phyloP scores from a whole-genome alignment of 1,140 invertebrate species.

The Steinernema feltiae region DNA sequence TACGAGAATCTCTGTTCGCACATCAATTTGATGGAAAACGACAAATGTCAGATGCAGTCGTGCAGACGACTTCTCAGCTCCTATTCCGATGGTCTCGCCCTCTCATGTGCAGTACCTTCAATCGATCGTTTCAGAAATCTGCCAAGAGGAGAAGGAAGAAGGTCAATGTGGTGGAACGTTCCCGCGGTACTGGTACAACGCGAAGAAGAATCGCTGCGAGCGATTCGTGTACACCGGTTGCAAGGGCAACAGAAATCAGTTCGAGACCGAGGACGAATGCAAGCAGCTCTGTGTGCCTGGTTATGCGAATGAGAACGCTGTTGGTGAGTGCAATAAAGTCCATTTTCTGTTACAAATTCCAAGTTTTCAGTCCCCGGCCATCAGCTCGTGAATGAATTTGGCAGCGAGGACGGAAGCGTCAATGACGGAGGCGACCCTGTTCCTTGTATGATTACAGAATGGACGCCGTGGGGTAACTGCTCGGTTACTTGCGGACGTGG shows the following conservation, averaged over 20 bases:
- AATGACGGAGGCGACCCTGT: conserved; percentile 47
- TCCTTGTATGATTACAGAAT: conserved; percentile 28
- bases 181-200: conserved; percentile 64
- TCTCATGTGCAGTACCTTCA: no score
- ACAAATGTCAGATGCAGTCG: conserved; percentile 47
- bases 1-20: conserved; percentile 53
- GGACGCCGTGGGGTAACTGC: conserved; percentile 67
- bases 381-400: conserved; percentile 46
- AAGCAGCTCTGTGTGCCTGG: conserved; percentile 49
- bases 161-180: conserved; percentile 65
- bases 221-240: conserved; percentile 68
- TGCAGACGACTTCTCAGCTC: conserved; percentile 46
- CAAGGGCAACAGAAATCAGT: conserved; percentile 68
- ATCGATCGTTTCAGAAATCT: conserved; percentile 57
- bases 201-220: conserved; percentile 62
- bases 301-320: conserved; percentile 43
- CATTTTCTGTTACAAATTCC: no score
- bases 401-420: conserved; percentile 29
- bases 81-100: conserved; percentile 57
- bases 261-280: conserved; percentile 60
- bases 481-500: conserved; percentile 69
- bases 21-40: conserved; percentile 56
- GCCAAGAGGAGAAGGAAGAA: conserved; percentile 55
- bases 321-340: conserved; percentile 25
- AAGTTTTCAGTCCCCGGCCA: conserved; percentile 44